A percentile compares a stretch with the other conserved stretches of the same genome.
Conservation (phyloP, 2,888 invertebrate species). For the Stenotaenia linearis region DNA sequence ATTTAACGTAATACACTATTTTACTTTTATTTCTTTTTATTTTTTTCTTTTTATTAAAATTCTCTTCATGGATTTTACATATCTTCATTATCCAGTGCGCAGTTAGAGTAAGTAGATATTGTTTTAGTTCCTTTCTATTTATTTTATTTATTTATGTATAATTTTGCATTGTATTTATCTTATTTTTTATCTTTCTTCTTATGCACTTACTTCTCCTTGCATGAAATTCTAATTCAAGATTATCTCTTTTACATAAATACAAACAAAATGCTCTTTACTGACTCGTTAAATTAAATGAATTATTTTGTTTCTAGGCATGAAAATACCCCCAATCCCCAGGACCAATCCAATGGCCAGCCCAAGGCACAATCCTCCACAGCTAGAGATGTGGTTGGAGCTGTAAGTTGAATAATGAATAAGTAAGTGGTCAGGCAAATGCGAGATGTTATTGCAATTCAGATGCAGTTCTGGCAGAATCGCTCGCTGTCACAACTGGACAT, state of each 20-base stretch:
- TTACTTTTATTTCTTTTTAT: conserved; percentile 28
- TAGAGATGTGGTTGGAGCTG: conserved; percentile 30
- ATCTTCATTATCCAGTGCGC: conserved; percentile 31
- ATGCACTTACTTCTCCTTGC: not conserved
- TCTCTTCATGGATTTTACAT: not conserved
- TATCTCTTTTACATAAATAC: too few relatives aligned
- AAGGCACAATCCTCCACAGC: conserved; percentile 30
- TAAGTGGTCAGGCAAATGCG: not conserved
- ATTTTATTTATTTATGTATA: not conserved
- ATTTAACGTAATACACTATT: not conserved
- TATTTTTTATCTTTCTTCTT: not conserved
- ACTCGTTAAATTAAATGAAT: not conserved
- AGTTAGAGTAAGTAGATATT: conserved; percentile 34
- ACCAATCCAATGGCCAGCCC: conserved; percentile 34
- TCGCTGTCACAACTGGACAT: conserved; percentile 87
- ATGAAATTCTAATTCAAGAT: not conserved
- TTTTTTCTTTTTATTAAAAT: conserved; percentile 27
- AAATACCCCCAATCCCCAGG: conserved; percentile 31
- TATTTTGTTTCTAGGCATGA: conserved; percentile 29
- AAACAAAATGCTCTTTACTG: too few relatives aligned
- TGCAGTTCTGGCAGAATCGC: conserved; percentile 76
- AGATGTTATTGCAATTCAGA: conserved; percentile 48
- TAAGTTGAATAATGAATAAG: not conserved
- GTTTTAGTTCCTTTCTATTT: not conserved
- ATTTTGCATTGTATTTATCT: not conserved